Base-by-base conservation (phyloP, 1,140 invertebrate species). In the Adoxophyes honmai region DNA sequence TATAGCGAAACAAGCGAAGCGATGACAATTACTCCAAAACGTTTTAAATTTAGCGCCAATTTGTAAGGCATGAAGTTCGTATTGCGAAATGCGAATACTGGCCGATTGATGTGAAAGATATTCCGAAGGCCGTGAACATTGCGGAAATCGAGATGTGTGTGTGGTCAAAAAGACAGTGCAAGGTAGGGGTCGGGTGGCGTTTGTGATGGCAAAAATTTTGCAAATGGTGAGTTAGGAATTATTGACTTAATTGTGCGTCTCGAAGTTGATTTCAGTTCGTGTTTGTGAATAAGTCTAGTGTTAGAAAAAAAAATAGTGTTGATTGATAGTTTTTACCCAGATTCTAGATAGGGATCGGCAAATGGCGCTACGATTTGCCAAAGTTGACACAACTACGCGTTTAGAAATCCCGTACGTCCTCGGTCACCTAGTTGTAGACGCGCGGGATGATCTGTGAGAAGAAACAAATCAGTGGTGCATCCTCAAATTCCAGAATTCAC, bases 111-210 rank as follows among this genome's bases (percentile, higher is more conserved):
- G 86, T 87, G 83, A 88, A 87, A 88, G 88, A 89, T 87, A 88
- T 89, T 88, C 86, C 88, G 88, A 90, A 89, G 88, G 88, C 88
- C 88, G 86, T 87, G 88, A 86, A 86, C 84, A 88, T 89, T 87
- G 88, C 88, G 88, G 88, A 89, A 89, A 89, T 89, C 86, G 86
- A 89, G 88, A 89, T 87, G 86, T 89, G 84, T 89, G 88, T 89
- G 88, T 89, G 88, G 86, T 88, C 86, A 88, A 89, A 89, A 88
- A 89, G 86, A 88, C 88, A 89, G 88, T 89, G 88, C 88, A 89
- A 89, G 86, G 86, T 89, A 89, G 86, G 88, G 88, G 88, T 89
- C 88, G 88, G 88, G 86, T 89, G 88, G 86, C 86, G 81, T 87
- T 89, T 89, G 88, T 89, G 88, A 89, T 89, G 88, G 88, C 88